Evolutionary conservation across 2,888 invertebrate genomes (phyloP).

Genomic region (Acleris holmiana): DNA sequence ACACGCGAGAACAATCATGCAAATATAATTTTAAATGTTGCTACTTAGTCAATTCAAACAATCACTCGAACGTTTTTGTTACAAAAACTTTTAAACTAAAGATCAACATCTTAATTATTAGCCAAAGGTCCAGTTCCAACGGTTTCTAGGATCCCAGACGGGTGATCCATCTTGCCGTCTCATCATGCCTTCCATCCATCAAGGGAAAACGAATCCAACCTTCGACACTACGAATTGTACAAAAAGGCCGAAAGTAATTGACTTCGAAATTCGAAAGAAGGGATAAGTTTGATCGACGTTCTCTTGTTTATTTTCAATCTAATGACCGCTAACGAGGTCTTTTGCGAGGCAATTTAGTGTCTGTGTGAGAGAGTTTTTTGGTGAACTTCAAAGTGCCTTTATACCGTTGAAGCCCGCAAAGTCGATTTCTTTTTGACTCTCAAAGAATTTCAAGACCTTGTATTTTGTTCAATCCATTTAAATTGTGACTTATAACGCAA

Average conservation of each 20-base stretch:
- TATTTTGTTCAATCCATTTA: too few relatives aligned
- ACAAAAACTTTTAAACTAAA: too few relatives aligned
- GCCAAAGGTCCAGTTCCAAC: slow-evolving; percentile 12
- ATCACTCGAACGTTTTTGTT: too few relatives aligned
- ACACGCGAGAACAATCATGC: too few relatives aligned
- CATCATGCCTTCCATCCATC: slow-evolving; percentile 33
- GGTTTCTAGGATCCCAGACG: slow-evolving; percentile 1
- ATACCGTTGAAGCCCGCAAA: too few relatives aligned
- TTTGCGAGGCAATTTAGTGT: neutral
- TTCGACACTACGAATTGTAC: slow-evolving; percentile 6
- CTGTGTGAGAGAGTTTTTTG: neutral
- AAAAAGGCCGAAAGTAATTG: slow-evolving; percentile 24
- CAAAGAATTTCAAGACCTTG: too few relatives aligned
- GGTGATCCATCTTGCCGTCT: slow-evolving; percentile 33
- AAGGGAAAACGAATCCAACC: slow-evolving; percentile 15
- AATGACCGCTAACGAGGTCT: neutral
- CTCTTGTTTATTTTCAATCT: slow-evolving; percentile 22
- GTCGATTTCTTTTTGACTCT: too few relatives aligned
- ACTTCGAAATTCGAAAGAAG: slow-evolving; percentile 14
- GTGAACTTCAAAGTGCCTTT: too few relatives aligned
- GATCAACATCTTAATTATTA: slow-evolving; percentile 14
- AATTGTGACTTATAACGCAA: too few relatives aligned
- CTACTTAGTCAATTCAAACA: too few relatives aligned
- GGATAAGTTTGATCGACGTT: slow-evolving; percentile 9
- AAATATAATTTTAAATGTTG: too few relatives aligned